Conservation (phyloP, 2,888 invertebrate genomes). For the Malthinus seriepunctatus region DNA sequence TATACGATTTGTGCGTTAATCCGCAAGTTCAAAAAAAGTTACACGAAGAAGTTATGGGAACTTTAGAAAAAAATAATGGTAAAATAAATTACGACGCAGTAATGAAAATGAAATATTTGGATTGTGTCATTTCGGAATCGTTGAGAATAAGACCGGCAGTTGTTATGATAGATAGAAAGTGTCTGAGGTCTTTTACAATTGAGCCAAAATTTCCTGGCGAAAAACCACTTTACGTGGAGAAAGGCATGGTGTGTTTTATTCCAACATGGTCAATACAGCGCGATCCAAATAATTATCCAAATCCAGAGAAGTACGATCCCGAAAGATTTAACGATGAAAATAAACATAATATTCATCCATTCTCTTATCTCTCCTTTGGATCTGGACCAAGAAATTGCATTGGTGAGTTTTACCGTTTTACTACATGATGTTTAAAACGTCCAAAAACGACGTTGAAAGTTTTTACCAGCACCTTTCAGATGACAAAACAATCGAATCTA, state of each 20-base stretch:
- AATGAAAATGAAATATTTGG: neutral
- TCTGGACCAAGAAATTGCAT: slow-evolving; percentile 67
- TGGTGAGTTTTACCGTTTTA: too few relatives aligned
- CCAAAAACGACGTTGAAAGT: too few relatives aligned
- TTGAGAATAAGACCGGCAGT: too few relatives aligned
- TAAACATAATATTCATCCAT: slow-evolving; percentile 51
- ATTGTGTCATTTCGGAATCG: neutral
- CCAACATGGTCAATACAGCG: slow-evolving; percentile 40
- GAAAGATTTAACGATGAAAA: slow-evolving; percentile 59
- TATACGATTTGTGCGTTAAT: neutral
- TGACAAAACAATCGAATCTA: too few relatives aligned
- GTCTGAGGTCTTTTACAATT: slow-evolving; percentile 36
- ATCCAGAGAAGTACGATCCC: slow-evolving; percentile 46
- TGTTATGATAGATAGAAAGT: too few relatives aligned
- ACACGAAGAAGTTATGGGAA: neutral
- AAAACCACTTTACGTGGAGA: slow-evolving; percentile 26
- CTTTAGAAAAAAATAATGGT: neutral
- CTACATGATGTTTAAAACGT: too few relatives aligned
- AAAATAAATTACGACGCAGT: neutral
- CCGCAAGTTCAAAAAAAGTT: neutral
- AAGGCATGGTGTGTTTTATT: slow-evolving; percentile 32
- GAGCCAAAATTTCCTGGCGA: slow-evolving; percentile 30
- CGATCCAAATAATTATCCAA: slow-evolving; percentile 40
- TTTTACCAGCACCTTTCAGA: too few relatives aligned
- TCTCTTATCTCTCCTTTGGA: slow-evolving; percentile 47